Evolutionary conservation across 2,888 invertebrate genomes (phyloP), one percentile per base, ranked within the genome.

Genomic region (Hedya salicella): DNA sequence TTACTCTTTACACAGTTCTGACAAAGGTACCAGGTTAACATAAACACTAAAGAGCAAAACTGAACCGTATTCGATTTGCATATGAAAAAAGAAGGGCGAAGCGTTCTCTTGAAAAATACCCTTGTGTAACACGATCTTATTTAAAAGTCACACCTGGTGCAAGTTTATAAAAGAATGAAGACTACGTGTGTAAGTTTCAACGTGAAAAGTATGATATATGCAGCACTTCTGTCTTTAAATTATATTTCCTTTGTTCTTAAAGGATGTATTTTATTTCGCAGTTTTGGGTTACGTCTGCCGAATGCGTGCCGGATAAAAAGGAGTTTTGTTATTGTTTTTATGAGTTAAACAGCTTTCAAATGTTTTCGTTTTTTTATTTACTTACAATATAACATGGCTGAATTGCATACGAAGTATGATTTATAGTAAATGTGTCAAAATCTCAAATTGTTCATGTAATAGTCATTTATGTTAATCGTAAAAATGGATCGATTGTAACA

Each of bases 111-210:
- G 75, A 73, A 80, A 82, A 83, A 75, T 74, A 75, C 64, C 69
- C 62, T 21, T 67, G 69, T 74, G 81, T 81, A 78, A 83, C 80
- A 78, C 74, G 79, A 82, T 84, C 86, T 85, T 86, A 85, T 87
- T 87, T 86, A 85, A 86, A 87, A 87, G 80, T 85, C 82, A 85
- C 85, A 80, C 77, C 78, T 72, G 75, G 75, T 81, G 80, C 78
- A 77, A 82, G 80, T 85, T 86, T 81, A 73, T 73, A 75, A 70
- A 71, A 67, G 75, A 79, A 77, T 75, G 76, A 77, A 75, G 71
- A 75, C 67, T 75, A 78, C 73, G 76, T 72, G 78, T 72, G 69
- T 59, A 75, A 75, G 68, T 78, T 77, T 73, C 68, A 70, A 73
- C 63, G 69, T 62, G 70, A 75, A 77, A 75, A 75, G 71, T 71